Evolutionary conservation across 2,888 invertebrate species (phyloP), one percentile per base, ranked within the genome.

Genomic region (Drosophila prolongata): DNA sequence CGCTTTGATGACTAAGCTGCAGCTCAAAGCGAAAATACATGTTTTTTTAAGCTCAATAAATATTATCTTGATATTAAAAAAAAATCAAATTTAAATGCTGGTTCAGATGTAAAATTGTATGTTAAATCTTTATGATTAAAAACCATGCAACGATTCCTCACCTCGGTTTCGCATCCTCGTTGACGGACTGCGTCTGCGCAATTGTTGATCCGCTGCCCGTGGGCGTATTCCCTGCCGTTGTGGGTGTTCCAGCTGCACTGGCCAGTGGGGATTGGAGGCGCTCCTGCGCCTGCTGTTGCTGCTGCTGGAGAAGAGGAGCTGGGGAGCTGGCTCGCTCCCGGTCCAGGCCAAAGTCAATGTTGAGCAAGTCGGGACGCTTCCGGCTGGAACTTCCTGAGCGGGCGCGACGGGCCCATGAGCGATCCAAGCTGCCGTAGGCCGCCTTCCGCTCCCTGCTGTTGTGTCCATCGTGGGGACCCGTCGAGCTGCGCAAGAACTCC

Each of bases 391-490:
- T 95, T 24, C 95, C 95, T 2, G 92, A 91, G 76, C 96, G 93
- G 0, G 95, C 95, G 82, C 97, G 95, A 0, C 97, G 94, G 0
- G 97, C 96, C 96, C 97, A 97, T 1, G 97, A 97, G 3, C 98
- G 96, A 93, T 98, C 98, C 77, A 97, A 93, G 91, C 97, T 97
- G 46, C 97, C 96, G 95, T 97, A 97, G 27, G 90, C 70, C 13
- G 71, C 75, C 89, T 96, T 96, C 52, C 97, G 93, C 89, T 97
- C 97, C 43, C 97, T 93, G 67, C 93, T 93, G 11, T 94, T 93
- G 71, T 95, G 96, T 1, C 72, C 83, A 34, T 85, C 84, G 70
- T 95, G 95, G 62, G 96, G 96, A 0, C 96, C 96, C 54, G 96
- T 96, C 6, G 96, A 95, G 50, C 95, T 95, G 60, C 97, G 93